phyloP scores from a whole-genome alignment of 1,140 invertebrate species.

The Rhopalosiphum maidis region DNA sequence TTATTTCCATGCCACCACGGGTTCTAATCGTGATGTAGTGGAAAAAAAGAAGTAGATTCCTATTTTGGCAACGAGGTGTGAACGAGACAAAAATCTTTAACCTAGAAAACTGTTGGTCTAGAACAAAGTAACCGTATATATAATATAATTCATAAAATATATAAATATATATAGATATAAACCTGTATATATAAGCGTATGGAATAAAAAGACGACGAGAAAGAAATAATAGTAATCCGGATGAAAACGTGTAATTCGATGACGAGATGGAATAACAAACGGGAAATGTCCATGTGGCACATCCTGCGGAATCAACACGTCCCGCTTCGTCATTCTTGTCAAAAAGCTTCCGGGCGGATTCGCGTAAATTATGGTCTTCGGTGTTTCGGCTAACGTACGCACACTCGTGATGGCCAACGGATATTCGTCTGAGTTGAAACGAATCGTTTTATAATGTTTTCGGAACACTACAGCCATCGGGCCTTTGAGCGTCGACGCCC shows the following conservation, averaged over 20 bases:
- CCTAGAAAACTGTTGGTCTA: neutral
- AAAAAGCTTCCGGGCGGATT: conserved; percentile 34
- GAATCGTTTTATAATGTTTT: conserved; percentile 44
- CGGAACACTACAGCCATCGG: neutral
- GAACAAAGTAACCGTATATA: neutral
- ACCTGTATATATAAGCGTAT: neutral
- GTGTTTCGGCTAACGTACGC: neutral
- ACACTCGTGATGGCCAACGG: neutral
- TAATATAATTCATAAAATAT: neutral
- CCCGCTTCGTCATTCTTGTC: conserved; percentile 36
- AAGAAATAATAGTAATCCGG: conserved; percentile 12
- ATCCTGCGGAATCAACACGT: conserved; percentile 47
- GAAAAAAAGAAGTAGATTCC: neutral
- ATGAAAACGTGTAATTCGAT: conserved; percentile 12
- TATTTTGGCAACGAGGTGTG: neutral
- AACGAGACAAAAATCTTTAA: neutral
- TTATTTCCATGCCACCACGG: neutral
- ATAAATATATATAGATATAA: neutral
- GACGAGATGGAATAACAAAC: neutral
- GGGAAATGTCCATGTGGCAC: neutral
- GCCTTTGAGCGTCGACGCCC: too few relatives aligned
- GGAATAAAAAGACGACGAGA: neutral
- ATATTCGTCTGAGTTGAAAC: conserved; percentile 40
- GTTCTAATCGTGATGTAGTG: neutral
- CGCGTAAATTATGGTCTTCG: conserved; percentile 26